Base-by-base conservation (phyloP, 2,888 invertebrate genomes). In the Aethes cnicana region DNA sequence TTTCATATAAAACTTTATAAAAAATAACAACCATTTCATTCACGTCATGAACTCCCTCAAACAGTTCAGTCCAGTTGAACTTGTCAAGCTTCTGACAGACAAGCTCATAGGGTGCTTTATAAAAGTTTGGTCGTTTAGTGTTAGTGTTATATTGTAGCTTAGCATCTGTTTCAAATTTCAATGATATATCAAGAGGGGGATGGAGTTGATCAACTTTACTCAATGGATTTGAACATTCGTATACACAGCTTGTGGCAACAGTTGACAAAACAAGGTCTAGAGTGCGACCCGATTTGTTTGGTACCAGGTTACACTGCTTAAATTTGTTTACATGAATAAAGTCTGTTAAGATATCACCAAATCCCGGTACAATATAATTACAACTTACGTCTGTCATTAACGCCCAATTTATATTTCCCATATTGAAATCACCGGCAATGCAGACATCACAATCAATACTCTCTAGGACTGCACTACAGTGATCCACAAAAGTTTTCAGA, bases 371-470 rank as follows among this genome's bases (percentile, higher is more conserved):
- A 17, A 42, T 2, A 35, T 14, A 12, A 36, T n/a, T 16, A 16
- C 28, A 4, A 17, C n/a, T 28, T n/a, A 3, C 18, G 16, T 2
- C 18, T 7, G 11, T 4, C 4, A 28, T 7, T 28, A 12, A 11
- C 2, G 4, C 18, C 37, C 35, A 30, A n/a, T 25, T 12, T n/a
- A 47, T 9, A 17, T 16, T 25, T 4, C 16, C 12, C 2, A 47
- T 6, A 14, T 47, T 47, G 21, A 47, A 47, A 30, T 41, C 39
- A n/a, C 39, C 39, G 14, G 25, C n/a, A 12, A 41, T 12, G 12
- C 17, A 28, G 12, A 30, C 30, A 14, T 30, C 12, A 21, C 8
- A 20, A 16, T 21, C 21, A 14, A 21, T 11, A 2, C 3, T 14
- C 4, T 43, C 21, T 8, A 18, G 12, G 17, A 42, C 2, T 18